Evolutionary conservation across 2,888 invertebrate genomes (phyloP).

Genomic region (Agrochola circellaris): DNA sequence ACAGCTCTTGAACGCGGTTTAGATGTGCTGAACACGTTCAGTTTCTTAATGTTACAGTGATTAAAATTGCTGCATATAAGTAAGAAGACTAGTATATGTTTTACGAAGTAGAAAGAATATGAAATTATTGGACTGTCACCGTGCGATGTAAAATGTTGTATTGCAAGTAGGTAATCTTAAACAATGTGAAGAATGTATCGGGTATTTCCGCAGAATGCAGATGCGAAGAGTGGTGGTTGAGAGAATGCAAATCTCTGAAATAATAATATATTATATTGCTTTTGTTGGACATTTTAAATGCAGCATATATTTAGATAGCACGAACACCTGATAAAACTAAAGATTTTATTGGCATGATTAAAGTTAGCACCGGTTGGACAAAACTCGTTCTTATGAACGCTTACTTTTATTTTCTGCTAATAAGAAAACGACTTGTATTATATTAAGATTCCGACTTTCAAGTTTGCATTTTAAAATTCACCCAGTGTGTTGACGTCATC

Average conservation of each 20-base stretch:
- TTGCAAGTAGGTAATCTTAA: conserved; percentile 47
- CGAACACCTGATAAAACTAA: conserved; percentile 13
- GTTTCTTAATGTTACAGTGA: neutral
- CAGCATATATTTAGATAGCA: conserved; percentile 30
- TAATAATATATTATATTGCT: conserved; percentile 33
- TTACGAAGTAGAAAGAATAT: conserved; percentile 17
- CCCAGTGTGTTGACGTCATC: neutral
- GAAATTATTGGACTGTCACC: neutral
- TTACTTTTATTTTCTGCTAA: neutral
- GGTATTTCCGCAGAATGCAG: conserved; percentile 60
- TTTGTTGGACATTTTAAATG: conserved; percentile 45
- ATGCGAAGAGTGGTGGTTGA: conserved; percentile 36
- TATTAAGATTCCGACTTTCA: neutral
- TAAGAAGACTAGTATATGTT: neutral
- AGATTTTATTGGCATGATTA: conserved; percentile 14
- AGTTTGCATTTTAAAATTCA: neutral
- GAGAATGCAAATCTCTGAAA: conserved; percentile 49
- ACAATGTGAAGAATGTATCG: conserved; percentile 64
- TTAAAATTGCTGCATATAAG: neutral
- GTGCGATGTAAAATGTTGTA: conserved; percentile 11
- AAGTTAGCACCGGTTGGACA: neutral
- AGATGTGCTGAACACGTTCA: no score
- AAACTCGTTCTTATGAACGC: neutral
- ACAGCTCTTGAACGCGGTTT: no score
- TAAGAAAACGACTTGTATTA: neutral